Evolutionary conservation across 2,113 vertebrate genomes (phyloP).

Genomic region (Ariopsis seemanni): DNA sequence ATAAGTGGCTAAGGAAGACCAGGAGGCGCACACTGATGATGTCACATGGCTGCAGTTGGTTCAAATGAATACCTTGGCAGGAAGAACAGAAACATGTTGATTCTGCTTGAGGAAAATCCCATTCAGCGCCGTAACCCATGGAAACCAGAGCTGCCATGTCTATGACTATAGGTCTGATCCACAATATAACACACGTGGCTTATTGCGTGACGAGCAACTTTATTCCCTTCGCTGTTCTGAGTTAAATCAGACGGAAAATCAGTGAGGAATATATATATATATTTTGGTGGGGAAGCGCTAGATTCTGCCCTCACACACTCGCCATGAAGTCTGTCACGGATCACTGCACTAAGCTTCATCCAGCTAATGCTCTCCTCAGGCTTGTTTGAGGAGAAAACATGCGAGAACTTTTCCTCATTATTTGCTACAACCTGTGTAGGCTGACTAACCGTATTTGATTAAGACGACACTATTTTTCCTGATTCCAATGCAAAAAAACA

Average conservation of each 20-base stretch:
- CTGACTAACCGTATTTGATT: conserved; percentile 52
- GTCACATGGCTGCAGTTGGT: neutral
- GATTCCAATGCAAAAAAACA: conserved; percentile 21
- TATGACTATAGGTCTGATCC: neutral
- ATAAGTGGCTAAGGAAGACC: neutral
- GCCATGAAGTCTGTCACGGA: conserved; percentile 27
- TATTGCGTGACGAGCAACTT: neutral
- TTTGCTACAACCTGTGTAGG: conserved; percentile 9
- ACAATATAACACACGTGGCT: neutral
- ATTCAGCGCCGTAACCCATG: neutral
- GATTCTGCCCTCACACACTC: conserved; percentile 24
- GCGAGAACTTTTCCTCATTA: conserved; percentile 12
- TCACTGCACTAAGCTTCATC: conserved; percentile 22
- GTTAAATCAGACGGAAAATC: conserved; percentile 64
- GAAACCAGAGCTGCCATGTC: neutral
- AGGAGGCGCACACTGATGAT: neutral
- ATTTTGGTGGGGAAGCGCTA: conserved; percentile 32
- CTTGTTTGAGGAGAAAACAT: conserved; percentile 34
- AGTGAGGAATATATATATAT: conserved; percentile 37
- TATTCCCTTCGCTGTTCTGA: conserved; percentile 48
- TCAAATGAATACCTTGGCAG: neutral
- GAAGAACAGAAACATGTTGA: neutral
- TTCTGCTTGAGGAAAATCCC: neutral
- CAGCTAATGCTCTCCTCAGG: conserved; percentile 37
- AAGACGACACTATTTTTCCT: conserved; percentile 27